These are phyloP conservation scores for Chamaetylas fuelleborni DNA, from an alignment of 2,113 vertebrate genomes.

Conservation along the genomic window DNA sequence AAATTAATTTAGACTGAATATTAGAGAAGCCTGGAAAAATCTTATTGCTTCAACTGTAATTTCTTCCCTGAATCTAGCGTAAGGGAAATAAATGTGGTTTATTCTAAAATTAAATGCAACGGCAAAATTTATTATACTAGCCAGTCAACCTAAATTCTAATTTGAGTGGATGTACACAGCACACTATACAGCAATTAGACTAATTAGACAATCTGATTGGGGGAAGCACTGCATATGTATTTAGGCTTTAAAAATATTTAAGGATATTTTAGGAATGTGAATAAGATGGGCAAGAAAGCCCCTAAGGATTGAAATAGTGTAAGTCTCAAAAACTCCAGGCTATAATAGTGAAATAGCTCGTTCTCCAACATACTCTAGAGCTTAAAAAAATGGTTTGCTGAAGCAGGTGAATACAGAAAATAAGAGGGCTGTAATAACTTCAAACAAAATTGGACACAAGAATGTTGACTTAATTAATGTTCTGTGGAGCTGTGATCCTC, in stretches of 20 bases:
- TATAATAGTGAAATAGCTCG: not conserved
- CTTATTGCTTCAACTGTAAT: not conserved
- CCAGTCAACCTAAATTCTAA: not conserved
- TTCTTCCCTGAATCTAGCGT: not conserved
- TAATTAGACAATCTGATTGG: not conserved
- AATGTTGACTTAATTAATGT: not conserved
- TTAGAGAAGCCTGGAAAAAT: not conserved
- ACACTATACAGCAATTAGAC: not conserved
- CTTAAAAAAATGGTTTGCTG: not conserved
- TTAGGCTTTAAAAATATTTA: conserved; percentile 34
- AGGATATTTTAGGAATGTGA: not conserved
- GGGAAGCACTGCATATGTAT: not conserved
- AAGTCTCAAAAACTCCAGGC: not conserved
- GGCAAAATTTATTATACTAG: not conserved
- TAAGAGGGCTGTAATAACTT: not conserved
- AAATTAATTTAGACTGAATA: not conserved
- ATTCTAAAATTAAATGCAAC: conserved; percentile 38
- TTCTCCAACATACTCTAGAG: not conserved
- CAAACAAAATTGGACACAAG: not conserved
- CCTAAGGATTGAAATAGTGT: not conserved
- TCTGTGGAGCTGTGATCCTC: not conserved
- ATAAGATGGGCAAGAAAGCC: not conserved
- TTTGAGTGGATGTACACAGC: not conserved
- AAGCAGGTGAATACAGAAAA: not conserved
- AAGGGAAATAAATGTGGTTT: not conserved